Conservation (phyloP, 2,888 invertebrate species). For the Oscheius sp. region DNA sequence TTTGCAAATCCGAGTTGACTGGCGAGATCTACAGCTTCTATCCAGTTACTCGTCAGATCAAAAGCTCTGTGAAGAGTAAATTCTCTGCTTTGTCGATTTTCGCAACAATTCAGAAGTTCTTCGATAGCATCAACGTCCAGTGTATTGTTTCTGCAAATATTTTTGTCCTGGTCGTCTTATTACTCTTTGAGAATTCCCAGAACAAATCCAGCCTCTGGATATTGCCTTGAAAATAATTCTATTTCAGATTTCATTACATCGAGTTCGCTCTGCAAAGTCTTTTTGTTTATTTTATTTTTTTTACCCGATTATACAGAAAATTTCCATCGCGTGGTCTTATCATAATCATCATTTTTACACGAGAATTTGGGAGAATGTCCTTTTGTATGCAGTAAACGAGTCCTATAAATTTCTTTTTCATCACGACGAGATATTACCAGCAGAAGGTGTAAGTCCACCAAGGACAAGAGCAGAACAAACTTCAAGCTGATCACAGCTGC, state of each 20-base stretch:
- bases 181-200: constrained; percentile 53
- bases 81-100: constrained; percentile 32
- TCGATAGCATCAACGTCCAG: constrained; percentile 44
- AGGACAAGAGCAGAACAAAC: constrained; percentile 48
- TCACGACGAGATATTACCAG: constrained; percentile 38
- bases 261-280: constrained; percentile 14
- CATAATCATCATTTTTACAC: constrained; percentile 46
- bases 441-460: constrained; percentile 52
- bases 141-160: constrained; percentile 42
- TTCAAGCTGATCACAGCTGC: constrained; percentile 51
- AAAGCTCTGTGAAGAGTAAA: constrained; percentile 54
- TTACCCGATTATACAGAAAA: constrained; percentile 47
- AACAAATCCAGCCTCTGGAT: constrained; percentile 51
- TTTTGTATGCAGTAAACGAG: background rate
- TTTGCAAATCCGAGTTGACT: constrained; percentile 50
- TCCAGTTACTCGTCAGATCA: constrained; percentile 53
- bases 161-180: too few relatives aligned
- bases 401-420: background rate
- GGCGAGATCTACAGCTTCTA: constrained; percentile 42
- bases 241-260: constrained; percentile 42
- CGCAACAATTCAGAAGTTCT: constrained; percentile 31
- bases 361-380: background rate
- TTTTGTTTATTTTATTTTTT: background rate
- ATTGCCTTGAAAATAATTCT: background rate
- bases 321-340: constrained; percentile 51